Evolutionary conservation across 2,888 invertebrate species (phyloP), one percentile per base, ranked within the genome.

Genomic region (Portevinia maculata): DNA sequence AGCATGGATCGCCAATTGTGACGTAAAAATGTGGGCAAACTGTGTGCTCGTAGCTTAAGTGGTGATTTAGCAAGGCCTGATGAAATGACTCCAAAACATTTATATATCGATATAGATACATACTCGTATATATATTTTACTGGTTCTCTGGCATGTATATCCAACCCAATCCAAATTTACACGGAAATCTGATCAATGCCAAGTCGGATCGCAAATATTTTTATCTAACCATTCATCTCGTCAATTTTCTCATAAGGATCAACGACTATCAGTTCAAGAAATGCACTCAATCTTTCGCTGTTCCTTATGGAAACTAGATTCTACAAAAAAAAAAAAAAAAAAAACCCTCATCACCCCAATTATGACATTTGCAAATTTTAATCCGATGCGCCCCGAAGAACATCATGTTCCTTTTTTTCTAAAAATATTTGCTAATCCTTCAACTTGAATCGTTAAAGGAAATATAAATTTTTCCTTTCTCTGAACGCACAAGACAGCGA

Each of bases 331-430:
- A 5, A 24, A 5, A 24, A 3, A 24, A 5, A 24, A 24, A 2
- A 24, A 2, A 65, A 71, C 83, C 83, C 83, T 83, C 83, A 55
- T 83, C 76, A 83, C 83, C 83, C 83, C 83, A 79, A 74, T 84
- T 79, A 78, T 84, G 83, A 84, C 79, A 30, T 84, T 84, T 79
- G 84, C 84, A 79, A 84, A 84, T 84, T 74, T 84, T 74, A 84
- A 84, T 79, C 84, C 62, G 32, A 17, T 41, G 21, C 32, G 11
- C 39, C 46, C 46, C 41, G 48, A 8, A 60, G 62, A 60, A 62
- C 57, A 57, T 75, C 59, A 53, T 21, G 9, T 15, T n/a, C n/a
- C n/a, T n/a, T n/a, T n/a, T n/a, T 46, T 6, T 50, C 24, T 19
- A 55, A 9, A 52, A 65, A 76, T 83, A 78, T 83, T 83, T 83